Base-by-base conservation (phyloP, 2,888 invertebrate genomes). In the Ectropis crepuscularia region DNA sequence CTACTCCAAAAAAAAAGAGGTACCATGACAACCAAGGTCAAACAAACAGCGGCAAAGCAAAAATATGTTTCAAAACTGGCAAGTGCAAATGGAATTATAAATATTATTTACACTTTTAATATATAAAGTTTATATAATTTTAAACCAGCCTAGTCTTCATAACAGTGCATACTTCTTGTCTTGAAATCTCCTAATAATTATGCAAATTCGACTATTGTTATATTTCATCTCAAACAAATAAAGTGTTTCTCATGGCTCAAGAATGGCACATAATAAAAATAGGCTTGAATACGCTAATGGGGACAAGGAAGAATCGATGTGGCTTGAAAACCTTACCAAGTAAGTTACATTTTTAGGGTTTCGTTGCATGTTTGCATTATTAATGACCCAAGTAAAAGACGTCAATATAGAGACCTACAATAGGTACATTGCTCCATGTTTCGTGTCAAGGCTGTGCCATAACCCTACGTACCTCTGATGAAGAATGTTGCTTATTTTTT, bases 11-110 rank as follows among this genome's bases (percentile, higher is more conserved):
- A 28, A 28, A 28, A 28, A 28, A 28, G 11, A 6, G 59, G 59
- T 41, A 39, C 38, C 68, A 86, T 86, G 75, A 85, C 73, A 82
- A 92, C 92, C 90, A 91, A 90, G 90, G 90, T 89, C 90, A 91
- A 92, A 90, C 92, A 92, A 89, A 90, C 89, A 90, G 86, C 88
- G 86, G 80, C 85, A 88, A 88, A 83, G 80, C 85, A 87, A 88
- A 83, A 87, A 81, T 81, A 85, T 86, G 84, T 85, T 88, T 89
- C 87, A 85, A 91, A 91, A 91, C 85, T 86, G 81, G 80, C 87
- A 86, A 89, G 90, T 90, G 84, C 75, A 77, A 81, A 79, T 76
- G 75, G 72, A 77, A 73, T 71, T 72, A 70, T 76, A 76, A 73
- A 68, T 70, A 70, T 67, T 43, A 39, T 46, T 38, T 60, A 48